These are phyloP conservation scores for Xiphophorus couchianus DNA, from an alignment of 2,113 vertebrate genomes.

Conservation along the genomic window DNA sequence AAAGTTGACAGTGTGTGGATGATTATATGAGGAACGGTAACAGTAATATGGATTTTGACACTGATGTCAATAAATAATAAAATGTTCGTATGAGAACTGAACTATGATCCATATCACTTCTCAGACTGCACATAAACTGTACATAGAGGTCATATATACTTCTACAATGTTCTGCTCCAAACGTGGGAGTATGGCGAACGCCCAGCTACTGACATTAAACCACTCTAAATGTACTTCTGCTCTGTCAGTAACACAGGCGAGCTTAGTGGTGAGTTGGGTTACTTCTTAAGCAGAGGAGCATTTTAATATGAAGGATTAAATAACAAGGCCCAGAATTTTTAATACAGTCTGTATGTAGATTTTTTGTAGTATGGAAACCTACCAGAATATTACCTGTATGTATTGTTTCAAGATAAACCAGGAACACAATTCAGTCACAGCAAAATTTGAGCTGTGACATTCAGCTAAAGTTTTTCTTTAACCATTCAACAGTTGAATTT, in stretches of 20 bases:
- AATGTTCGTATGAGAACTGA: background rate
- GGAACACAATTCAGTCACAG: background rate
- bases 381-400: background rate
- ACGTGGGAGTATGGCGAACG: background rate
- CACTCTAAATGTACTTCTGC: background rate
- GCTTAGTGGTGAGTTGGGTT: background rate
- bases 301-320: background rate
- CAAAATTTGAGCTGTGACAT: background rate
- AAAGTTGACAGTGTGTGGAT: too few relatives aligned
- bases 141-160: background rate
- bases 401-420: background rate
- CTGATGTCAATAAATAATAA: background rate
- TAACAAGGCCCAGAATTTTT: background rate
- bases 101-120: background rate
- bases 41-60: background rate
- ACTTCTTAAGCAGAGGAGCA: background rate
- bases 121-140: background rate
- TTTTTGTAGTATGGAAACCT: background rate
- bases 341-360: background rate
- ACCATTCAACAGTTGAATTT: background rate
- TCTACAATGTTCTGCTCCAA: background rate
- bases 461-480: background rate
- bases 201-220: background rate
- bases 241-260: background rate
- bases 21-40: too few relatives aligned